A percentile compares a stretch with the other conserved stretches of the same genome.
Evolutionary conservation across 2,113 vertebrate genomes (phyloP).

Genomic region (Zapus hudsonius): DNA sequence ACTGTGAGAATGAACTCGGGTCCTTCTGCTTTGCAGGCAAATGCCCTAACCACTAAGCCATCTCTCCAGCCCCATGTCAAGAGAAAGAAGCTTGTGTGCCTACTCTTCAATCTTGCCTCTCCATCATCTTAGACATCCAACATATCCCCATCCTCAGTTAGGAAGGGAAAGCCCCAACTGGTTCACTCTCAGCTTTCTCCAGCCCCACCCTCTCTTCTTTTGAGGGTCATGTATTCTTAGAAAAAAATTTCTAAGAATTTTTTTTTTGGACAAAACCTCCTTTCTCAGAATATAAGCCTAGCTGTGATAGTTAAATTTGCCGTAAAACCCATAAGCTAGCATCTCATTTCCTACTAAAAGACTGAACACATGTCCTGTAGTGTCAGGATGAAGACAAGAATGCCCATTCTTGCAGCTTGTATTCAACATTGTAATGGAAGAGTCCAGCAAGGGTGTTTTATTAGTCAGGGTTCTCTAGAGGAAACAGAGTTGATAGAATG

Average conservation of each 20-base stretch:
- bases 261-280: neutral
- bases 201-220: neutral
- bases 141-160: neutral
- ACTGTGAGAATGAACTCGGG: too few species aligned
- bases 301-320: too few species aligned
- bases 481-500: too few species aligned
- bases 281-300: neutral
- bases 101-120: neutral
- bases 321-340: neutral
- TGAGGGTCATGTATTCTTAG: too few species aligned
- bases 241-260: neutral
- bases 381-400: neutral
- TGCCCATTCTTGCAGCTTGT: neutral
- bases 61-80: too few species aligned
- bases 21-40: too few species aligned
- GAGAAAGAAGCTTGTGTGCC: too few species aligned
- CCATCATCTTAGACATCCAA: neutral
- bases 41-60: too few species aligned
- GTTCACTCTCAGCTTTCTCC: neutral
- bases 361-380: neutral
- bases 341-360: neutral
- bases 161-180: neutral
- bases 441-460: neutral
- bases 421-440: neutral
- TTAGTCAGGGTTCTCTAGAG: too few species aligned